Percentiles rank a stretch among this genome's conserved stretches.
These are phyloP conservation scores for Cyclargus thomasi DNA, from an alignment of 1,140 invertebrate species.

Conservation along the genomic window DNA sequence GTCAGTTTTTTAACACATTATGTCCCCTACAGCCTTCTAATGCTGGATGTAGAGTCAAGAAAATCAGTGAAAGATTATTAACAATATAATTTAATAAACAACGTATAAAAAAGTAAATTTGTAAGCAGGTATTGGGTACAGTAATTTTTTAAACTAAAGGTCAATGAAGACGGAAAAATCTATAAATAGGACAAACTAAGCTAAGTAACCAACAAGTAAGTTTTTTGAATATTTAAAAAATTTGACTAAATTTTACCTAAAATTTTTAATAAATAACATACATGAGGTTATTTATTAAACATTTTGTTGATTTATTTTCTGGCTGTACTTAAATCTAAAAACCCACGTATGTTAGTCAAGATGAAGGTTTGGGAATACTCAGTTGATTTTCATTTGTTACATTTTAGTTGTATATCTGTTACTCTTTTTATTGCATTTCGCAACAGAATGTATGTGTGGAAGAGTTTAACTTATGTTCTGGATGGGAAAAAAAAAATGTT, in stretches of 20 bases:
- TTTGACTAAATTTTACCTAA: too few species aligned
- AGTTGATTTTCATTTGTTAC: conserved; percentile 10
- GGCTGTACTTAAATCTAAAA: background rate
- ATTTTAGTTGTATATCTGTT: background rate
- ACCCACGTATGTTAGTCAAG: conserved; percentile 8
- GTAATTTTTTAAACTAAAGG: too few species aligned
- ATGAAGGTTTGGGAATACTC: background rate
- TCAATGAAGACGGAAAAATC: too few species aligned
- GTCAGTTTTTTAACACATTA: conserved; percentile 5
- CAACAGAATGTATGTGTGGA: background rate
- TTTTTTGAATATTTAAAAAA: too few species aligned
- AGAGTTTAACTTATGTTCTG: background rate
- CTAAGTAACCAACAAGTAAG: too few species aligned
- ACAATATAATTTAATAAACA: too few species aligned
- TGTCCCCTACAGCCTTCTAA: background rate
- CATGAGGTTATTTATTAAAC: too few species aligned
- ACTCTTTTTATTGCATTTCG: background rate
- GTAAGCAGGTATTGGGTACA: too few species aligned
- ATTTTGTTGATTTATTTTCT: background rate
- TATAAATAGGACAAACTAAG: too few species aligned
- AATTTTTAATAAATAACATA: too few species aligned
- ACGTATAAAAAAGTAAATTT: too few species aligned
- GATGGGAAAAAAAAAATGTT: background rate
- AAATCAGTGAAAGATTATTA: background rate
- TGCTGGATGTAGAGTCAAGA: background rate